Base-by-base conservation (phyloP, 2,113 vertebrate genomes). In the Lipophrys pholis region DNA sequence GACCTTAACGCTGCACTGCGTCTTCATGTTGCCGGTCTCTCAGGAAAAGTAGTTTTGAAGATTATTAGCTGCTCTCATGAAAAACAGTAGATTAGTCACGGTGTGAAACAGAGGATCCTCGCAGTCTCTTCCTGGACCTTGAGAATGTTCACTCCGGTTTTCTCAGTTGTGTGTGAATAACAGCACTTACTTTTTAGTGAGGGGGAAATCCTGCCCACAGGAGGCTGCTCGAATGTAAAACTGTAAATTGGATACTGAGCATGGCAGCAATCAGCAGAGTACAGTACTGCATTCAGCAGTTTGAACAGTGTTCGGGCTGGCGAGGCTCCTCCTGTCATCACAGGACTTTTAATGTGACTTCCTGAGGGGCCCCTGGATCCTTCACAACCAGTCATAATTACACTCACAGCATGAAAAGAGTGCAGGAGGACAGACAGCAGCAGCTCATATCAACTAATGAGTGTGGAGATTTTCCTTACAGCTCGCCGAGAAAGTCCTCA, bases 261-360 rank as follows among this genome's bases (percentile, higher is more conserved):
- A 42, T 17, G 70, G 48, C 9, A 57, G 53, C 55, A 52, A 83
- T 69, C n/a, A 65, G 48, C 10, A 21, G 69, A 65, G 71, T 30
- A 58, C 45, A 60, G 55, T 36, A 55, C 0, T 21, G 57, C 11
- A 41, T 78, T 69, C 46, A 54, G 16, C 67, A 53, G 45, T 56
- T 54, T 17, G 69, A 84, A 60, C 8, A 57, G 30, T 45, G 30
- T 10, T 2, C 38, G 39, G 21, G 66, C 72, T 35, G 56, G 49
- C 46, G 56, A n/a, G 78, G 57, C 56, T 9, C 35, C 73, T 84
- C 57, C 78, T 88, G 62, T 87, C 72, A 64, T 69, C 81, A 76
- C 69, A 74, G 48, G 11, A 17, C 16, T 54, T 56, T 73, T 76
- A 72, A 65, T 62, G 79, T 73, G 75, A 83, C 75, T 88, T 91